Conservation (phyloP, 1,140 invertebrate species). For the Colletes latitarsis region DNA sequence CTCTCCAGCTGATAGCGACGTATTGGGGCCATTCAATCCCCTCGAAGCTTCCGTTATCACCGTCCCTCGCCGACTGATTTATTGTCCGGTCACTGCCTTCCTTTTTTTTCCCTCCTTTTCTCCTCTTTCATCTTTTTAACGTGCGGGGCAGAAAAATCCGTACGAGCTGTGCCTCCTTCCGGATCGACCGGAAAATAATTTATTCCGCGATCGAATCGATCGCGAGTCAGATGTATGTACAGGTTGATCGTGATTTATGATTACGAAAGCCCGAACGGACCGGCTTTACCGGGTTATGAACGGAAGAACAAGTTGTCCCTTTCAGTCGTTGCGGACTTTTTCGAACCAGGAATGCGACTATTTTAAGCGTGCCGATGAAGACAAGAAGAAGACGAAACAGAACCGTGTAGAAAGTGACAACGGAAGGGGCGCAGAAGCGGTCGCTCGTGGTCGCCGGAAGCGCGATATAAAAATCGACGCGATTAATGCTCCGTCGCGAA, state of each 20-base stretch:
- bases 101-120: not conserved
- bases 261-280: constrained; percentile 12
- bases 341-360: not conserved
- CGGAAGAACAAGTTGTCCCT: constrained; percentile 6
- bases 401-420: not conserved
- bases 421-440: not conserved
- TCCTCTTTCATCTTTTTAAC: constrained; percentile 13
- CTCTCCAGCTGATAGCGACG: constrained; percentile 50
- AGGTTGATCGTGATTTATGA: constrained; percentile 33
- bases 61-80: constrained; percentile 43
- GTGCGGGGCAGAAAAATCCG: constrained; percentile 27
- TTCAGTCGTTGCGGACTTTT: not conserved
- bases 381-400: not conserved
- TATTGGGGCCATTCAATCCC: constrained; percentile 47
- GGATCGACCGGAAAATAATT: constrained; percentile 16
- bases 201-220: constrained; percentile 6
- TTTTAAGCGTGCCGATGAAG: not conserved
- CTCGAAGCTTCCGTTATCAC: constrained; percentile 50
- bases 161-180: not conserved
- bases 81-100: constrained; percentile 20
- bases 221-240: not conserved
- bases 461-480: not conserved
- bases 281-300: not conserved
- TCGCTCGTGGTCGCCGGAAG: too few species aligned
- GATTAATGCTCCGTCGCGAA: too few species aligned